Base-by-base conservation (phyloP, 2,888 invertebrate genomes). In the Capitulum mitella region DNA sequence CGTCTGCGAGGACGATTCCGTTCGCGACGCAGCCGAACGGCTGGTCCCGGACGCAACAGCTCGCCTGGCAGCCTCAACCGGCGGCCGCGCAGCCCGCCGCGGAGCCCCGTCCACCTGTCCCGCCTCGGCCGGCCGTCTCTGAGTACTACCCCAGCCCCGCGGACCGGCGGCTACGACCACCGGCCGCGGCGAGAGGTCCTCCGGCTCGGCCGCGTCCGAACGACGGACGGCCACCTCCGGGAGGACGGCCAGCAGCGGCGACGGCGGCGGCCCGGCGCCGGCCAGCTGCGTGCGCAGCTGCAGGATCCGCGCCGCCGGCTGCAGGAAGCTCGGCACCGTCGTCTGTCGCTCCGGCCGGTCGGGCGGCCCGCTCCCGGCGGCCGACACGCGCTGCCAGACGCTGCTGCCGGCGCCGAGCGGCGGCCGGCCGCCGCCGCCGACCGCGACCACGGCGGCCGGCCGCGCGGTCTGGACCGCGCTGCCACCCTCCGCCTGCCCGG, bases 271-370 rank as follows among this genome's bases (percentile, higher is more conserved):
- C n/a, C 54, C 54, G 54, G 22, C 54, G 54, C 54, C 54, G n/a
- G n/a, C 54, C 54, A 54, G 54, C 54, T 54, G 54, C 26, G n/a
- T 54, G 54, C 54, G 54, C 26, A 54, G 54, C 54, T 54, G 54
- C 54, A 22, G 54, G 6, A 54, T 22, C 3, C 54, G 54, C 26
- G n/a, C 26, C 22, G 54, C 26, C 26, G 54, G 22, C 54, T 54
- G 54, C 54, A 54, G 54, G 5, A 54, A 22, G 54, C 5, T 3
- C 5, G 54, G n/a, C 26, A 54, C 54, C 22, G 6, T 43, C 43
- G 43, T 43, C 43, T 8, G 43, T 12, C 12, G 43, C 43, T 5
- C 22, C 22, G n/a, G 26, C 5, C 54, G 26, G 54, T 26, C 26
- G n/a, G 22, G 54, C 54, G 3, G 54, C 51, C 19, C 22, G 3